Base-by-base conservation (phyloP, 2,888 invertebrate genomes). In the Abscondita cerata region DNA sequence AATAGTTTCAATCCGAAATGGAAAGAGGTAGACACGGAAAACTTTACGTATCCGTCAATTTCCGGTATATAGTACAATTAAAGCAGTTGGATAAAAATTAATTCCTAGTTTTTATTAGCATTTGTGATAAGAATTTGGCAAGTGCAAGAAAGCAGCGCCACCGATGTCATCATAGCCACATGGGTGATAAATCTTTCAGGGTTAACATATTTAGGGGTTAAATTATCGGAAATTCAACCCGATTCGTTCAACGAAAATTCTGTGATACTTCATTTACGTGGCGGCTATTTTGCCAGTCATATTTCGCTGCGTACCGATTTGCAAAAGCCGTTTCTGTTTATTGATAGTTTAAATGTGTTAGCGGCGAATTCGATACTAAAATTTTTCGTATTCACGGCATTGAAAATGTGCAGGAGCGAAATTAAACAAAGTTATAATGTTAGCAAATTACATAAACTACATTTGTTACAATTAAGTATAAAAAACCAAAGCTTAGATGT, bases 131-230 rank as follows among this genome's bases (percentile, higher is more conserved):
- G 84, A 60, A 76, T 85, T 53, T 85, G 84, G 84, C 61, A 66
- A 48, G 50, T 44, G 9, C 52, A 38, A 25, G 75, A 76, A 50
- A 66, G 73, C 34, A 74, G 76, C 6, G 25, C 6, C 25, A 81
- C 82, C 48, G 89, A 91, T 73, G 81, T 82, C 8, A 82, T 89
- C 44, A 81, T 93, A 11, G 87, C 92, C 71, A 89, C 92, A 1
- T 95, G 94, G 93, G 91, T 91, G 1, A 86, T 96, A 2, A 90
- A 93, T 73, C 89, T 96, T 72, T 90, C 90, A 59, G 95, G 95
- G 0, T 83, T 96, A 11, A 84, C 90, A 53, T 92, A 90, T 72
- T 84, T 92, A 41, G 89, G 91, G 50, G 87, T 87, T 50, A 88
- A 89, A 76, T 78, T 89, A 57, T 82, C 87, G 9, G 85, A 85